phyloP scores from a whole-genome alignment of 1,140 invertebrate species.

The Chionoecetes opilio region DNA sequence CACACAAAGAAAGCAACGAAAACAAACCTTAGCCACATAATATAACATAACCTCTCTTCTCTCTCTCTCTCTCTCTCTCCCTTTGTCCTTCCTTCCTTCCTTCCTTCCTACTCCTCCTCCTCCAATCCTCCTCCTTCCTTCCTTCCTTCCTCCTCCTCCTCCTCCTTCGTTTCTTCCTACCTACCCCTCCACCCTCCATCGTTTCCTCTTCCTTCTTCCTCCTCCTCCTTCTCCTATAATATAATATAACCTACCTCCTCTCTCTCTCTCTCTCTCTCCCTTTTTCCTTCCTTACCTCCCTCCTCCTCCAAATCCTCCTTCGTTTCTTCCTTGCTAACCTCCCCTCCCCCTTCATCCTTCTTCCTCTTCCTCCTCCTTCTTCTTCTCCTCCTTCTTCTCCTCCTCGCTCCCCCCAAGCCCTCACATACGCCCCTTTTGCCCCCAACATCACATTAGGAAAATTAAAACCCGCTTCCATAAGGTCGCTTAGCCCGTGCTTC shows the following conservation, averaged over 20 bases:
- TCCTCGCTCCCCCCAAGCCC: not conserved
- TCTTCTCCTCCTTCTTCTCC: not conserved
- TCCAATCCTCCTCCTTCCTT: not conserved
- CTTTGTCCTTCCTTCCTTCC: not conserved
- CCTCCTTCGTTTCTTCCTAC: no score
- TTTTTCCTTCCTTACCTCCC: not conserved
- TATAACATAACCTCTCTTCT: no score
- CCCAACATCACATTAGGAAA: conserved; percentile 3
- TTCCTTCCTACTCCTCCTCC: not conserved
- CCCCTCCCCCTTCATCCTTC: not conserved
- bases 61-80: not conserved
- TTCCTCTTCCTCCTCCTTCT: not conserved
- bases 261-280: not conserved
- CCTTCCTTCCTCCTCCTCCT: not conserved
- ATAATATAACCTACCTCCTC: no score
- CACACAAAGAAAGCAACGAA: not conserved
- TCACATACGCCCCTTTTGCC: not conserved
- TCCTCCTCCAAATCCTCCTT: not conserved
- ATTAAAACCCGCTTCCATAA: not conserved
- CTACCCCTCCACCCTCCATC: no score
- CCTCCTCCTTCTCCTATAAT: no score
- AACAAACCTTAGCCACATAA: not conserved
- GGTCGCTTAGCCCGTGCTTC: not conserved
- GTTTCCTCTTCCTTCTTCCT: no score
- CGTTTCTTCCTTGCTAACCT: not conserved